Conservation (phyloP, 2,797 vertebrate genomes). For the Geotrypetes seraphini region DNA sequence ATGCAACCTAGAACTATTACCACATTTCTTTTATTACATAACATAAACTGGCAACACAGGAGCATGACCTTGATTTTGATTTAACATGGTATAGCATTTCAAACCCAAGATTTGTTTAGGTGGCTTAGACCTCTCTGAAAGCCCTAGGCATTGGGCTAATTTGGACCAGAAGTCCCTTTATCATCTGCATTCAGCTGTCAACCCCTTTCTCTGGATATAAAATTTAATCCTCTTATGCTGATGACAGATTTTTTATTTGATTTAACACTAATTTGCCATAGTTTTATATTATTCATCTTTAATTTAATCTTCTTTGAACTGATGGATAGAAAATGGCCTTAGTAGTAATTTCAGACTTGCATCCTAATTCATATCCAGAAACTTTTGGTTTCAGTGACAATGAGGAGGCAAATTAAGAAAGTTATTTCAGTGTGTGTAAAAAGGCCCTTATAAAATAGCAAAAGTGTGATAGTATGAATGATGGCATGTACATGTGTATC, state of each 20-base stretch:
- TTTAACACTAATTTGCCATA: neutral
- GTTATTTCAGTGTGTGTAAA: too few relatives aligned
- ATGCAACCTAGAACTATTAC: too few relatives aligned
- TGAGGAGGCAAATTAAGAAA: too few relatives aligned
- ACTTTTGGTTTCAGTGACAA: too few relatives aligned
- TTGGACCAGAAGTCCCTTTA: conserved; percentile 11
- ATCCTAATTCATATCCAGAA: too few relatives aligned
- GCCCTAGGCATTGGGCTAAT: neutral
- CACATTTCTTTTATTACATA: too few relatives aligned
- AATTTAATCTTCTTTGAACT: neutral
- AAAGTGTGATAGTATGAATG: too few relatives aligned
- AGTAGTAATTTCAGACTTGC: too few relatives aligned
- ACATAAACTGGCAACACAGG: too few relatives aligned
- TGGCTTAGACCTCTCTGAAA: conserved; percentile 9
- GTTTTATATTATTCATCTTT: neutral
- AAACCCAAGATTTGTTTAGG: conserved; percentile 15
- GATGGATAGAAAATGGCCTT: too few relatives aligned
- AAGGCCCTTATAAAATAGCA: too few relatives aligned
- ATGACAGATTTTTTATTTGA: conserved; percentile 3
- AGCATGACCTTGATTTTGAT: neutral
- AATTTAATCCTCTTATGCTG: neutral
- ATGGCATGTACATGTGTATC: too few relatives aligned
- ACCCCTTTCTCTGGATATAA: conserved; percentile 13
- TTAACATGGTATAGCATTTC: conserved; percentile 1
- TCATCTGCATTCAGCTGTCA: neutral